Evolutionary conservation across 2,113 vertebrate genomes (phyloP), one percentile per base, ranked within the genome.

Genomic region (Porphyrio hochstetteri): DNA sequence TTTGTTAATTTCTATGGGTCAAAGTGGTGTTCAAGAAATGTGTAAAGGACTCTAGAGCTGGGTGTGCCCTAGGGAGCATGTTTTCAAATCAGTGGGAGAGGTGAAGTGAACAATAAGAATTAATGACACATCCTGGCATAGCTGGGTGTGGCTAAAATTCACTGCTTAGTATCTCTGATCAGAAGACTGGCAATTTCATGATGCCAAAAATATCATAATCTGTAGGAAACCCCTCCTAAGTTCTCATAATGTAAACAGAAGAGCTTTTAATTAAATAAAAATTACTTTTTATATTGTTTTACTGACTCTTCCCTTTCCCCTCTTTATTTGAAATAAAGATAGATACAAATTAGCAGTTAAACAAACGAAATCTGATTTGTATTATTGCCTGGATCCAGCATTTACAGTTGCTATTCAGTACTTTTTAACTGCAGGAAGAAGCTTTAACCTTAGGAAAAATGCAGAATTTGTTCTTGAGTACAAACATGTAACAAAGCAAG

Each of bases 191-290:
- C 0, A 14, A 95, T 82, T 90, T 92, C 55, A 79, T 67, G 42
- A 80, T 82, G 92, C 85, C 91, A 92, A 90, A 96, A 97, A 95
- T 95, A 88, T 4, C 40, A 60, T 90, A 82, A 88, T 72, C 77
- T 92, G 70, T 94, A 96, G 96, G 96, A 97, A 97, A 96, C 96
- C 87, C 96, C 95, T 95, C 93, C 96, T 95, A 95, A 69, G 13
- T 2, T 72, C 77, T 55, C 72, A 65, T 95, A 95, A 92, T 76
- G 29, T 82, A 93, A 94, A 71, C 63, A 85, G 53, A 86, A 78
- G 56, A 65, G 16, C 68, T 93, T 87, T 92, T 76, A 96, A 82
- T 93, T 38, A 95, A 87, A 93, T 92, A 64, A 93, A 94, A 95
- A 86, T 21, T 0, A 61, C 56, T 86, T 89, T 93, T 92, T 42